phyloP scores from a whole-genome alignment of 2,113 vertebrate species.

The Suricata suricatta region DNA sequence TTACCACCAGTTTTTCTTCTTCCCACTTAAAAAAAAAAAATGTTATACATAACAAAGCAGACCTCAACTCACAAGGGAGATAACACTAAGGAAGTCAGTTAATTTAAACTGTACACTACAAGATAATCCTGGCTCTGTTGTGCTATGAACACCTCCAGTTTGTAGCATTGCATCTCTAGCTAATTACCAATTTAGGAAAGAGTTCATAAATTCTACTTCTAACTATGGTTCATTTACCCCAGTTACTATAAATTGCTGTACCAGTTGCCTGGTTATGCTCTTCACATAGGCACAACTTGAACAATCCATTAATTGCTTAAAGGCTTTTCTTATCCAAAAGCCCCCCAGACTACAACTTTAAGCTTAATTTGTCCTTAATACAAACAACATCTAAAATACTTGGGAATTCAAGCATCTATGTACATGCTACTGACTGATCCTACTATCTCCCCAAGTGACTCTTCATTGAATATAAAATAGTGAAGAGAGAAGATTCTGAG shows the following conservation, averaged over 20 bases:
- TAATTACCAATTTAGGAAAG: constrained; percentile 75
- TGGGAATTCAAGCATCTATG: constrained; percentile 69
- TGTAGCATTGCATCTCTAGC: constrained; percentile 39
- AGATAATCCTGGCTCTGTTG: constrained; percentile 5
- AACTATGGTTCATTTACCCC: constrained; percentile 67
- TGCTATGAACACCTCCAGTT: constrained; percentile 20
- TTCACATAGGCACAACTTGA: constrained; percentile 48
- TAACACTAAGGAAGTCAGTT: not conserved
- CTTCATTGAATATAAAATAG: constrained; percentile 61
- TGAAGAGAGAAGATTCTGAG: constrained; percentile 64
- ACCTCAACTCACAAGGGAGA: not conserved
- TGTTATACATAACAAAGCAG: constrained; percentile 32
- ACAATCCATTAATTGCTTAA: constrained; percentile 73
- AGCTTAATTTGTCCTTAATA: constrained; percentile 78
- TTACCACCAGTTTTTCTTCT: not conserved
- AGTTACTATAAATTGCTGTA: constrained; percentile 61
- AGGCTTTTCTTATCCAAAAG: constrained; percentile 75
- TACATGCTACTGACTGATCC: constrained; percentile 69
- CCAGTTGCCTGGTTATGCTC: constrained; percentile 47
- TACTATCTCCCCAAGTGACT: constrained; percentile 64
- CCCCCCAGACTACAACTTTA: constrained; percentile 73
- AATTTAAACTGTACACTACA: constrained; percentile 46
- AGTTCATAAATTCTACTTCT: constrained; percentile 75
- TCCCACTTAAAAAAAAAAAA: not conserved
- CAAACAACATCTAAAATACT: constrained; percentile 73